These are phyloP conservation scores for Acanthosepion esculentum DNA, from an alignment of 2,888 invertebrate species.

Conservation along the genomic window DNA sequence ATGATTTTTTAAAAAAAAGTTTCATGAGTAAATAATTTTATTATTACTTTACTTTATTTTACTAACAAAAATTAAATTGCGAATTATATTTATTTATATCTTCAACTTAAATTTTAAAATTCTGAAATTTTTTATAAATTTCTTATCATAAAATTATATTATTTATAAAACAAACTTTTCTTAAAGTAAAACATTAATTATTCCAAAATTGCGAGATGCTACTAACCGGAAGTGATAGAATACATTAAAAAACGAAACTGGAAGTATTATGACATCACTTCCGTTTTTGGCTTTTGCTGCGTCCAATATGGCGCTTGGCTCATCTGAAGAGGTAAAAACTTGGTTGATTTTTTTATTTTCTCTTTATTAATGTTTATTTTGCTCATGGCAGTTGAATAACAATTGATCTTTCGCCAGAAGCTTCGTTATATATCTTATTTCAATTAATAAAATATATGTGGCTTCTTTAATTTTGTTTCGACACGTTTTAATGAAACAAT, in stretches of 20 bases:
- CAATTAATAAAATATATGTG: neutral
- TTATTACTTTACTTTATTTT: too few relatives aligned
- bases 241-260: neutral
- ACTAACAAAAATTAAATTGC: too few relatives aligned
- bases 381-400: neutral
- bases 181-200: too few relatives aligned
- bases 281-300: conserved; percentile 14
- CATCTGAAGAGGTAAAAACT: conserved; percentile 36
- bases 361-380: neutral
- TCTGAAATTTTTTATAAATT: too few relatives aligned
- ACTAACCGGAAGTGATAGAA: too few relatives aligned
- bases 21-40: too few relatives aligned
- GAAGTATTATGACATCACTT: conserved; percentile 36
- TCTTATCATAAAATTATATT: too few relatives aligned
- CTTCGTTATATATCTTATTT: neutral
- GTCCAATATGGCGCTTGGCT: conserved; percentile 44
- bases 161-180: too few relatives aligned
- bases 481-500: neutral
- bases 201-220: too few relatives aligned
- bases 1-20: too few relatives aligned
- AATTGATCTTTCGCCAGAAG: neutral
- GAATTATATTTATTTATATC: too few relatives aligned
- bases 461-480: neutral
- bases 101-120: too few relatives aligned
- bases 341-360: neutral